Conservation (phyloP, 2,113 vertebrate species). For the Aviceda subcristata region DNA sequence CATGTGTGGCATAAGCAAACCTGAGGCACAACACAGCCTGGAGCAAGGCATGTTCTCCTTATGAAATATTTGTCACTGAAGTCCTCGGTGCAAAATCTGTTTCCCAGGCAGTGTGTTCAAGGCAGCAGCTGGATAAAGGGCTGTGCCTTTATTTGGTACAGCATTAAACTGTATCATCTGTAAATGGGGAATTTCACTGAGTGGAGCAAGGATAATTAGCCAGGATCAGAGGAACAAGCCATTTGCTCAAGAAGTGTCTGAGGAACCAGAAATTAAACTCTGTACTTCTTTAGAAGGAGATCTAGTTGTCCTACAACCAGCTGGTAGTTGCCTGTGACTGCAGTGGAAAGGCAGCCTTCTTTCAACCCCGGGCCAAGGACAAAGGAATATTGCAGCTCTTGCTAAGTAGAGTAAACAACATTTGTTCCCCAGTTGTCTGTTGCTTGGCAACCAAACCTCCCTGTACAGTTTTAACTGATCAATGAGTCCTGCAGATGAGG, state of each 20-base stretch:
- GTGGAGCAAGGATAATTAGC: not conserved
- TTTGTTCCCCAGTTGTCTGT: constrained; percentile 52
- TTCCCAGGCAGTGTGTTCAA: not conserved
- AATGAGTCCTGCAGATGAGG: constrained; percentile 56
- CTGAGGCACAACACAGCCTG: not conserved
- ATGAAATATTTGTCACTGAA: not conserved
- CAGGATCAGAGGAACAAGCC: not conserved
- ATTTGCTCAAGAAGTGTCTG: not conserved
- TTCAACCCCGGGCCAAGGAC: constrained; percentile 19
- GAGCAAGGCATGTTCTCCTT: not conserved
- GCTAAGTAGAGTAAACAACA: constrained; percentile 49
- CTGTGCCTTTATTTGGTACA: not conserved
- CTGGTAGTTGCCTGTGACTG: not conserved
- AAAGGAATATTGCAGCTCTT: constrained; percentile 36
- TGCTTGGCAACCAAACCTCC: constrained; percentile 56
- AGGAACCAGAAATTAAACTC: constrained; percentile 33
- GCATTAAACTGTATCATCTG: not conserved
- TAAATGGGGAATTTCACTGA: not conserved
- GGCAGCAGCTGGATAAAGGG: not conserved
- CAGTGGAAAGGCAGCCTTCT: not conserved
- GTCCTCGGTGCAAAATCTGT: not conserved
- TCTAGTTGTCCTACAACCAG: not conserved
- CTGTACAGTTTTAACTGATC: constrained; percentile 63
- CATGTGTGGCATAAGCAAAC: not conserved
- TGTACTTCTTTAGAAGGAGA: constrained; percentile 37